A percentile compares a stretch with the other conserved stretches of the same genome.
Conservation (phyloP, 2,113 vertebrate species). For the Rhinichthys klamathensis region DNA sequence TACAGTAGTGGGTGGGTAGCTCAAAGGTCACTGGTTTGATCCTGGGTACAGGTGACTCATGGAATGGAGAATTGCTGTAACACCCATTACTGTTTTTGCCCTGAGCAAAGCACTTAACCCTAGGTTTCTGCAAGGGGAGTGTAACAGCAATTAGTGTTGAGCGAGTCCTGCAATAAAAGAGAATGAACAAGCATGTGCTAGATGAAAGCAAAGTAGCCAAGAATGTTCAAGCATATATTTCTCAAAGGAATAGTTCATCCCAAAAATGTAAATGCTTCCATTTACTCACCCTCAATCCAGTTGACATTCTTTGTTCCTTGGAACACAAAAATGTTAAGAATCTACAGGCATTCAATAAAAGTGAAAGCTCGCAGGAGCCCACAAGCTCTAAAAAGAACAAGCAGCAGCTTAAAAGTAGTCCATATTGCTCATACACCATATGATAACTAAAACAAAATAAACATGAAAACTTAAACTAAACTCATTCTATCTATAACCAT, state of each 20-base stretch:
- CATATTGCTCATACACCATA: neutral
- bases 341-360: neutral
- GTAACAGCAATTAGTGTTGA: slow-evolving; percentile 12
- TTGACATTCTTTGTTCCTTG: neutral
- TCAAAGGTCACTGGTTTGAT: slow-evolving; percentile 3
- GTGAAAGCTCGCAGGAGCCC: neutral
- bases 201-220: neutral
- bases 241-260: neutral
- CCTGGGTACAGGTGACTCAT: slow-evolving; percentile 17
- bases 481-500: neutral
- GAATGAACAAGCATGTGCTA: neutral
- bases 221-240: neutral
- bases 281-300: neutral
- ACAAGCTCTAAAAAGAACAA: neutral
- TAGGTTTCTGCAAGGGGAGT: neutral
- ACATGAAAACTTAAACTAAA: neutral
- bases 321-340: neutral
- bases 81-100: neutral
- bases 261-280: neutral
- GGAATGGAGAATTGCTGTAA: neutral
- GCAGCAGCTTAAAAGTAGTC: neutral
- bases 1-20: neutral
- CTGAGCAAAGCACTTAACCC: neutral
- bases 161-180: neutral
- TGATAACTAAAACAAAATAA: neutral